These are phyloP conservation scores for zebrafish (Danio rerio) DNA, from an alignment of 2,113 vertebrate genomes.

Conservation along the genomic window GRCz12tu NC_133181.1:16121501-16122000, in stretches of 20 bases:
- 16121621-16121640: constrained; percentile 5
- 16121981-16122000: neutral
- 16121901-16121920: neutral
- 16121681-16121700: neutral
- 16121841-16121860: neutral
- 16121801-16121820: neutral
- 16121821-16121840: neutral
- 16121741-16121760: neutral
- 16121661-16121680: neutral
- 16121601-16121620: neutral
- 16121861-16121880: too few species aligned
- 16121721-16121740: neutral
- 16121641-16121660: neutral
- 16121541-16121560: neutral
- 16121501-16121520: neutral
- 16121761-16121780: neutral
- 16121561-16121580: neutral
- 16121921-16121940: neutral
- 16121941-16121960: neutral
- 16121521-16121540: too few species aligned
- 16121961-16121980: neutral
- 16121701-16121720: neutral
- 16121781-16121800: neutral
- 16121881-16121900: neutral
- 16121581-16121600: neutral